A percentile compares a stretch with the other conserved stretches of the same genome.
phyloP scores from a whole-genome alignment of 2,113 vertebrate genomes.

The Eulemur rufifrons region DNA sequence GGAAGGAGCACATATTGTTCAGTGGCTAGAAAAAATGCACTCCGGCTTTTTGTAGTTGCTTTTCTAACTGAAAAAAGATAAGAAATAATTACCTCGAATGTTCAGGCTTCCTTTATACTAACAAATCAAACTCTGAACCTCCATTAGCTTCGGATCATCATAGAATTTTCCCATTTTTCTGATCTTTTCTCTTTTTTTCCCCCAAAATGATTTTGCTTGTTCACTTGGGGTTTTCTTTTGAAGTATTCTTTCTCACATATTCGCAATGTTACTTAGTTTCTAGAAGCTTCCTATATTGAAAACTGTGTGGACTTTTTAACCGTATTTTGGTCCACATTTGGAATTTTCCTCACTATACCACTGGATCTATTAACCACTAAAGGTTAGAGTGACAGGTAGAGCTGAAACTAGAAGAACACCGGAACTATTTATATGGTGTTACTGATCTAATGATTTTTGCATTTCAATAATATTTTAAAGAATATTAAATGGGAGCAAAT shows the following conservation, averaged over 20 bases:
- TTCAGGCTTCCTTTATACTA: background rate
- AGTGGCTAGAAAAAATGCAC: background rate
- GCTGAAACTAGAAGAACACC: rapidly evolving
- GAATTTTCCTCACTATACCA: background rate
- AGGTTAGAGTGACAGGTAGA: background rate
- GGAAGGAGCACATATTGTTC: background rate
- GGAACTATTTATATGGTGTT: too few species aligned
- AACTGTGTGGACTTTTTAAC: background rate
- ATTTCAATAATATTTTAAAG: background rate
- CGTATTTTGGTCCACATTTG: background rate
- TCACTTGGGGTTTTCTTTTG: background rate
- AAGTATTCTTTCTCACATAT: background rate
- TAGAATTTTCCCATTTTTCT: background rate
- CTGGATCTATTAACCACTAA: background rate
- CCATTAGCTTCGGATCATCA: background rate
- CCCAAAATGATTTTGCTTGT: background rate
- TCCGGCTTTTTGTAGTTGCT: background rate
- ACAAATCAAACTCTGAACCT: background rate
- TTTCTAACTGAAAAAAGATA: background rate
- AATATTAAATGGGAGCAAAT: background rate
- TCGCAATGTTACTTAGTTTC: background rate
- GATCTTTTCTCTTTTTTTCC: background rate
- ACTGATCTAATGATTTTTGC: background rate
- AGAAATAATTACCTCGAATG: background rate
- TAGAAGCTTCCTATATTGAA: background rate